A percentile compares a stretch with the other conserved stretches of the same genome.
Evolutionary conservation across 2,113 vertebrate genomes (phyloP).

Genomic region (Australoheros scitulus): DNA sequence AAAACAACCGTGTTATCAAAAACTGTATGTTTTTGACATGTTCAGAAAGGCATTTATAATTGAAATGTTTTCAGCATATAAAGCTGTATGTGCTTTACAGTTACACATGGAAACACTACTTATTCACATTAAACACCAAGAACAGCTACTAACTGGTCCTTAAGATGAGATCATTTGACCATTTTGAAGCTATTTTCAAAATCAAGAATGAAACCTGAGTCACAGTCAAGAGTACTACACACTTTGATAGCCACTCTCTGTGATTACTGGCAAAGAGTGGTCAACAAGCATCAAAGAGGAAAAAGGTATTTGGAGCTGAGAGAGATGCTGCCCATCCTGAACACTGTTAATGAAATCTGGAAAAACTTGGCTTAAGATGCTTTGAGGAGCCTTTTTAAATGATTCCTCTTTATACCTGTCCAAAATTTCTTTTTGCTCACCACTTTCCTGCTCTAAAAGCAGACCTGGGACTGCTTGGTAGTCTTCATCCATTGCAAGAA

Average conservation of each 20-base stretch:
- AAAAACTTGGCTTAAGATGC: not conserved
- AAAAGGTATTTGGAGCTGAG: slow-evolving; percentile 6
- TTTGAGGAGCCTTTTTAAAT: not conserved
- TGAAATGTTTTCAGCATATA: not conserved
- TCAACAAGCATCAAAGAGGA: not conserved
- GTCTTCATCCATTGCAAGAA: slow-evolving; percentile 12
- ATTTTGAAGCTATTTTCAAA: not conserved
- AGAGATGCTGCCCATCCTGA: not conserved
- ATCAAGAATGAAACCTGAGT: not conserved
- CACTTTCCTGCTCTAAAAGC: not conserved
- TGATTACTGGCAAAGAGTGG: not conserved
- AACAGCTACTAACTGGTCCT: not conserved
- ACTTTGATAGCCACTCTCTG: slow-evolving; percentile 47
- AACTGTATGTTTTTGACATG: too few relatives aligned
- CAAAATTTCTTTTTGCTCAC: not conserved
- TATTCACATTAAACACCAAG: not conserved
- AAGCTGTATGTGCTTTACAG: not conserved
- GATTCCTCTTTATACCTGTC: not conserved
- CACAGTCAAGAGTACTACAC: slow-evolving; percentile 24
- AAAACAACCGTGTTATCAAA: not conserved
- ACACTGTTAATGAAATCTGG: not conserved
- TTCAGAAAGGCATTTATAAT: not conserved
- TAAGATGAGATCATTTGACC: not conserved
- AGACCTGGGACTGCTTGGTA: slow-evolving; percentile 61
- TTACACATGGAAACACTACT: not conserved